phyloP scores from a whole-genome alignment of 2,797 vertebrate genomes.

The Varecia variegata region DNA sequence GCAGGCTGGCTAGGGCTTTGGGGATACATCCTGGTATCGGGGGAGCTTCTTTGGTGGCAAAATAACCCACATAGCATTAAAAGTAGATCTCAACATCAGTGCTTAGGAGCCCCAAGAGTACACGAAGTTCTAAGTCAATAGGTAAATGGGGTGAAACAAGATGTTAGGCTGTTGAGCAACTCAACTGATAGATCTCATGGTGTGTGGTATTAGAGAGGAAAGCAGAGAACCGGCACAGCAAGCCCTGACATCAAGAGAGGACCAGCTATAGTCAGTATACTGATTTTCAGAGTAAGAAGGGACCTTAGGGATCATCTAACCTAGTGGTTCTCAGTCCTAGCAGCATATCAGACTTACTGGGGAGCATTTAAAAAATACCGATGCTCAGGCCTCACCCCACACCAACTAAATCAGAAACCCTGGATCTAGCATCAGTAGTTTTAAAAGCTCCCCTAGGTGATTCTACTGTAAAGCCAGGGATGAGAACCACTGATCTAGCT shows the following conservation, averaged over 20 bases:
- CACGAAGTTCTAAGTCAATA: constrained; percentile 57
- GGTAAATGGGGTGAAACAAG: constrained; percentile 70
- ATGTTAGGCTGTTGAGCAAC: constrained; percentile 38
- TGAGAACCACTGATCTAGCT: background rate
- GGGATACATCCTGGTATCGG: constrained; percentile 69
- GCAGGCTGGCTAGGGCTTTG: constrained; percentile 63
- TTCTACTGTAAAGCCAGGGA: background rate
- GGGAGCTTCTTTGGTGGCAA: constrained; percentile 68
- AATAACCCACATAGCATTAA: constrained; percentile 31
- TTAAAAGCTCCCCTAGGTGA: background rate
- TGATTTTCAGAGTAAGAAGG: constrained; percentile 22
- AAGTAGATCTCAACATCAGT: constrained; percentile 49
- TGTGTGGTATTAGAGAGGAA: background rate
- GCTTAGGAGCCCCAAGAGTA: background rate
- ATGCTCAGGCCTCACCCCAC: background rate
- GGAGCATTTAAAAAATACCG: background rate
- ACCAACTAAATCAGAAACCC: constrained; percentile 29
- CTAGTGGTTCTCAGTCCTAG: background rate
- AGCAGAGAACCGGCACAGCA: background rate
- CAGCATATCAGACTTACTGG: background rate
- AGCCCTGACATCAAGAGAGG: background rate
- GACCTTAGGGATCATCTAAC: constrained; percentile 1
- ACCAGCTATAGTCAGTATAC: background rate
- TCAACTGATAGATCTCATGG: background rate
- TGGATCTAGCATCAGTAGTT: background rate